Percentiles rank a stretch among this genome's conserved stretches.
Evolutionary conservation across 2,797 vertebrate species (phyloP).

Genomic region (Sylvia borin): DNA sequence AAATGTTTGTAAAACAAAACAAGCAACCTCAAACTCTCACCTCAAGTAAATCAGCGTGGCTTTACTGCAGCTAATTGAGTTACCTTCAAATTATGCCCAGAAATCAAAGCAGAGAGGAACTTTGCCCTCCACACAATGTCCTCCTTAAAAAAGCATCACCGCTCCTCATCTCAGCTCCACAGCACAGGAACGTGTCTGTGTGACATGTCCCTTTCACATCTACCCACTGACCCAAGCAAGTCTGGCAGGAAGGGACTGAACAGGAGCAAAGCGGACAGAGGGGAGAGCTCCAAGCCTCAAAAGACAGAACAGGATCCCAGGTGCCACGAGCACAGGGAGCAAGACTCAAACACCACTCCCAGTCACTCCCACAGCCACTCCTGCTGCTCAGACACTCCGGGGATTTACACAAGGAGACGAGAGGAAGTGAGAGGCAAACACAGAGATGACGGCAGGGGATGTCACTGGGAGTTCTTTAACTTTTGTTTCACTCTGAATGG

Average conservation of each 20-base stretch:
- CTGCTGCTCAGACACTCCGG: not conserved
- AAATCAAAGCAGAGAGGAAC: not conserved
- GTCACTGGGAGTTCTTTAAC: not conserved
- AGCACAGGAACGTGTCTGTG: not conserved
- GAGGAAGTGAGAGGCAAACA: not conserved
- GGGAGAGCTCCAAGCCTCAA: not conserved
- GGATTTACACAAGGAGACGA: not conserved
- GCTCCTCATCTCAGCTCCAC: not conserved
- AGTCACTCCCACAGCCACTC: too few relatives aligned
- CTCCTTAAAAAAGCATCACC: not conserved
- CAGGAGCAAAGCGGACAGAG: not conserved
- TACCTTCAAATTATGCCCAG: not conserved
- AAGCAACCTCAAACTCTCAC: not conserved
- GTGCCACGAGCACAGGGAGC: not conserved
- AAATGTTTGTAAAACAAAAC: conserved; percentile 4
- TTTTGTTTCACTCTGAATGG: not conserved
- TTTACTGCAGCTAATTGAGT: conserved; percentile 1
- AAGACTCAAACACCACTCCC: fast-evolving
- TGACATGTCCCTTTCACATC: not conserved
- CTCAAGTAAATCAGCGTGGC: not conserved
- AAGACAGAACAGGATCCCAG: not conserved
- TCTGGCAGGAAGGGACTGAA: not conserved
- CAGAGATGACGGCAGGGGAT: fast-evolving
- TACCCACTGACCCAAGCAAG: not conserved
- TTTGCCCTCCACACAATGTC: not conserved